These are phyloP conservation scores for Ferdinandea cuprea DNA, from an alignment of 2,888 invertebrate genomes.

Conservation along the genomic window DNA sequence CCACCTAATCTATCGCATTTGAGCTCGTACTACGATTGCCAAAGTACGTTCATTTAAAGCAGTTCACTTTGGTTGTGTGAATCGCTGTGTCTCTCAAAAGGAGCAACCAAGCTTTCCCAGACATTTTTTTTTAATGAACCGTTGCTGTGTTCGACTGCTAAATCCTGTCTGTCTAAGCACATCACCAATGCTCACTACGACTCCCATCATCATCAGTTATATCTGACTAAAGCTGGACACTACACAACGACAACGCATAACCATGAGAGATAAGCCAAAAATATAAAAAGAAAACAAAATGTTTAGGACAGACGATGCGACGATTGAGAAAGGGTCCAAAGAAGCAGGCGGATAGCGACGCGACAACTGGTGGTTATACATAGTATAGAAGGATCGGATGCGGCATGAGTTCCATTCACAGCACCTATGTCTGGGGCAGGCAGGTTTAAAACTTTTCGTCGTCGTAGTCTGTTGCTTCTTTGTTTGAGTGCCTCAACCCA, in stretches of 20 bases:
- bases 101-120: constrained; percentile 39
- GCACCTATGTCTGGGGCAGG: constrained; percentile 26
- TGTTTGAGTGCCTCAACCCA: constrained; percentile 12
- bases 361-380: constrained; percentile 44
- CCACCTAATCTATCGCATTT: constrained; percentile 23
- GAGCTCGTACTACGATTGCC: background rate
- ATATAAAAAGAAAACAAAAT: too few relatives aligned
- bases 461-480: constrained; percentile 14
- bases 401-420: constrained; percentile 23
- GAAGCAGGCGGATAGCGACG: constrained; percentile 21
- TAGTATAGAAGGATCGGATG: constrained; percentile 4
- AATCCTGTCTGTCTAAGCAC: constrained; percentile 16
- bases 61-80: constrained; percentile 28
- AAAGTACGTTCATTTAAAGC: constrained; percentile 16
- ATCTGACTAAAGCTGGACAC: constrained; percentile 31
- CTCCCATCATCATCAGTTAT: constrained; percentile 2
- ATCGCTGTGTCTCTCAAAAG: constrained; percentile 25
- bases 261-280: constrained; percentile 48
- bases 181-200: background rate
- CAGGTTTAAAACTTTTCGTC: constrained; percentile 34
- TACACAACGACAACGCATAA: constrained; percentile 17
- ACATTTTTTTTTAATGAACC: constrained; percentile 46
- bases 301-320: constrained; percentile 15
- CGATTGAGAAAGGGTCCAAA: constrained; percentile 32
- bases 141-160: constrained; percentile 41